Conservation (phyloP, 2,113 vertebrate species). For the Ploceus nigricollis region DNA sequence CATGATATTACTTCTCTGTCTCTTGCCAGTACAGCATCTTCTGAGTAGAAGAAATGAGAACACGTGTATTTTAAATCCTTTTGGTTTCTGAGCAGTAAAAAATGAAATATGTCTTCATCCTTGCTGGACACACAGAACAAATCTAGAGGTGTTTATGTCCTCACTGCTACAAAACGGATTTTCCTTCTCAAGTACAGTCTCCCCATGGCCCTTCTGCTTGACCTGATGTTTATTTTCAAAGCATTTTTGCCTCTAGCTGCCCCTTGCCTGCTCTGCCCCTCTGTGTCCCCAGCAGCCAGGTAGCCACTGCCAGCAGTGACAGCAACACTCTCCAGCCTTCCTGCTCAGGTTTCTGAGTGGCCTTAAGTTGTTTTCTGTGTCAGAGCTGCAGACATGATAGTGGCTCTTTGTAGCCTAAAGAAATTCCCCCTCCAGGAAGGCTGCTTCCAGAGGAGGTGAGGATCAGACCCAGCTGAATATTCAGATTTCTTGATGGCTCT, state of each 20-base stretch:
- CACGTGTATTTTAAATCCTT: background rate
- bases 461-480: background rate
- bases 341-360: background rate
- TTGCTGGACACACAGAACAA: fast-evolving
- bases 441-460: background rate
- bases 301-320: background rate
- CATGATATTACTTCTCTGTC: background rate
- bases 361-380: background rate
- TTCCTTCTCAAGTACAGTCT: background rate
- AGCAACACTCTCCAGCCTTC: background rate
- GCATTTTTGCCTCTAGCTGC: background rate
- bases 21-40: background rate
- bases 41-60: background rate
- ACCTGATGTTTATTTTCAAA: background rate
- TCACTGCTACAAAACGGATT: background rate
- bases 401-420: background rate
- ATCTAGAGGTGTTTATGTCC: background rate
- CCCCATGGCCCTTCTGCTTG: background rate
- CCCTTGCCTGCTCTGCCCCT: background rate
- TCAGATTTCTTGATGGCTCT: background rate
- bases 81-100: background rate
- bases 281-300: background rate
- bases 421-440: background rate
- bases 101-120: background rate
- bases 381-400: background rate